A percentile compares a stretch with the other conserved stretches of the same genome.
Conservation (phyloP, 1,140 invertebrate genomes). For the Marisa cornuarietis region DNA sequence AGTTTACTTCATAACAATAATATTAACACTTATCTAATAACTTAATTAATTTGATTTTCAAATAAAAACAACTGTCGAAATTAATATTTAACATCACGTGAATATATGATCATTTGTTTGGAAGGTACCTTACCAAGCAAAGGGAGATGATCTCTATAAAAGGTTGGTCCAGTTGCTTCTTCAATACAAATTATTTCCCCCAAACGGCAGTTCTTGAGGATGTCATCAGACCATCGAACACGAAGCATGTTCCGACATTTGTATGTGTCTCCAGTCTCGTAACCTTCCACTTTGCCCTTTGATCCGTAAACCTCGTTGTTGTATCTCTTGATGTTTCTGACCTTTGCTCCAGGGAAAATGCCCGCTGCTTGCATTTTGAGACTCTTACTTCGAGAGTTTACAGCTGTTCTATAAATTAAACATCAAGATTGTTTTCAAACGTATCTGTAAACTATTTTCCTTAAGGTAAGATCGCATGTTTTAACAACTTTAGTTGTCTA, state of each 20-base stretch:
- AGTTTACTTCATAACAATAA: too few relatives aligned
- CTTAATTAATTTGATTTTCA: too few relatives aligned
- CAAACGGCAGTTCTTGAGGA: background rate
- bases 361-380: slow-evolving; percentile 64
- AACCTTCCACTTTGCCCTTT: slow-evolving; percentile 5
- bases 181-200: slow-evolving; percentile 83
- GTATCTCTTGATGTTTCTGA: slow-evolving; percentile 28
- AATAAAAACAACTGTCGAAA: too few relatives aligned
- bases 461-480: too few relatives aligned
- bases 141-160: slow-evolving; percentile 84
- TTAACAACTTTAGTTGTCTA: too few relatives aligned
- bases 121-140: slow-evolving; percentile 70
- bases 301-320: slow-evolving; percentile 16
- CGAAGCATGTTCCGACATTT: background rate
- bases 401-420: slow-evolving; percentile 2
- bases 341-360: slow-evolving; percentile 80
- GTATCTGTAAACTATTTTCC: too few relatives aligned
- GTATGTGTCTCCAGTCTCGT: background rate
- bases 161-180: slow-evolving; percentile 75
- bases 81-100: too few relatives aligned
- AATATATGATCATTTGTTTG: too few relatives aligned
- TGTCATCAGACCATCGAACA: background rate
- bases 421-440: background rate
- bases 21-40: too few relatives aligned
- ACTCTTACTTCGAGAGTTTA: slow-evolving; percentile 9